Evolutionary conservation across 23 tunicate species (phyloP).

Genomic region (Halocynthia roretzi): DNA sequence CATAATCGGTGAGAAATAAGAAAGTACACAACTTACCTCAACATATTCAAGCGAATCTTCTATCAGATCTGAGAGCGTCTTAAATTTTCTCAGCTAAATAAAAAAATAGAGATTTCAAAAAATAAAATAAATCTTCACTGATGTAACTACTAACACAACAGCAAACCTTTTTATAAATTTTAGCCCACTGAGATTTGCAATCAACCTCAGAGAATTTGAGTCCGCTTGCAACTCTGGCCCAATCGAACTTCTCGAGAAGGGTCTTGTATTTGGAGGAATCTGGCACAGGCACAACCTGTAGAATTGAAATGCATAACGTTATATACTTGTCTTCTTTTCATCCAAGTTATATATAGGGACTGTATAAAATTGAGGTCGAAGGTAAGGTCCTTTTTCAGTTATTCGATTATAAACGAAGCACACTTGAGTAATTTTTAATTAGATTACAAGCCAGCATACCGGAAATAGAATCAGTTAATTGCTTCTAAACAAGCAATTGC

Average conservation of each 20-base stretch:
- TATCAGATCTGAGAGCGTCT: slow-evolving; percentile 65
- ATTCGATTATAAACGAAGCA: too few relatives aligned
- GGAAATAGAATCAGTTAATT: neutral
- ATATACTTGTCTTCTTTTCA: too few relatives aligned
- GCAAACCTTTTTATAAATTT: slow-evolving; percentile 48
- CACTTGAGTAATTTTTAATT: too few relatives aligned
- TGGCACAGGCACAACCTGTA: slow-evolving; percentile 43
- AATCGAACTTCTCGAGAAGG: slow-evolving; percentile 50
- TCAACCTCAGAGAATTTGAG: slow-evolving; percentile 36
- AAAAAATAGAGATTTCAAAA: neutral
- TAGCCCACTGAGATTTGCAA: slow-evolving; percentile 62
- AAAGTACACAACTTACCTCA: slow-evolving; percentile 10
- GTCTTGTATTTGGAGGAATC: slow-evolving; percentile 57
- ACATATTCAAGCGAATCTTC: slow-evolving; percentile 71
- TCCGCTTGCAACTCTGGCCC: slow-evolving; percentile 57
- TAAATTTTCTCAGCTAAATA: slow-evolving; percentile 67
- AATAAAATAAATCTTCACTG: neutral
- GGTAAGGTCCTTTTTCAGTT: too few relatives aligned
- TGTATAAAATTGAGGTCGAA: too few relatives aligned
- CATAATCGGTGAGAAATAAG: neutral
- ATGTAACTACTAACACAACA: neutral
- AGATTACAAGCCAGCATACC: neutral
- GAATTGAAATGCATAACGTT: too few relatives aligned
- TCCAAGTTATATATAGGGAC: too few relatives aligned
- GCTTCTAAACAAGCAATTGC: neutral